These are phyloP conservation scores for Eristalis intricaria DNA, from an alignment of 2,888 invertebrate species.

Conservation along the genomic window DNA sequence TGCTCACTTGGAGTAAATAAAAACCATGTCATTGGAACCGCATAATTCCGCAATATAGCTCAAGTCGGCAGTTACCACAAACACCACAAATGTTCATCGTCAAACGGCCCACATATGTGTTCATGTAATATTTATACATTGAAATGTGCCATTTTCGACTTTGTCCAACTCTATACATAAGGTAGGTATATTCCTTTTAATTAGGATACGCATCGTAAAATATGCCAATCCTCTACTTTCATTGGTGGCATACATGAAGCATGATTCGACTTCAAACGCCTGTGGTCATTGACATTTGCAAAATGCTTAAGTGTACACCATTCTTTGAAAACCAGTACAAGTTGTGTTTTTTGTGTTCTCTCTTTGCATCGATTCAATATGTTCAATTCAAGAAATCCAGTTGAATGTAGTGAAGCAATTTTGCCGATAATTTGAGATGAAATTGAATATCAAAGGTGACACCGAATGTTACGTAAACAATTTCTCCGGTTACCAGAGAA, in stretches of 20 bases:
- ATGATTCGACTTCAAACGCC: neutral
- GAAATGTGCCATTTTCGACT: no score
- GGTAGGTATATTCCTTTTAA: neutral
- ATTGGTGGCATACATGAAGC: neutral
- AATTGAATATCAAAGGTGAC: slow-evolving; percentile 34
- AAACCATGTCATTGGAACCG: no score
- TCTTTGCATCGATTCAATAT: neutral
- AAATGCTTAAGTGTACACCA: neutral
- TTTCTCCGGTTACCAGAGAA: slow-evolving; percentile 53
- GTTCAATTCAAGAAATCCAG: neutral
- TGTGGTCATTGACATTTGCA: neutral
- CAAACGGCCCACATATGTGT: no score
- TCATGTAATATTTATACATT: no score
- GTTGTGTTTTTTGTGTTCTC: neutral
- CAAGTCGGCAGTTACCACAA: no score
- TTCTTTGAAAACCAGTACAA: neutral
- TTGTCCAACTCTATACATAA: no score
- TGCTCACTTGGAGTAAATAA: no score
- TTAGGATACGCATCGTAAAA: neutral
- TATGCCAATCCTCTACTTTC: neutral
- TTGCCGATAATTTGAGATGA: slow-evolving; percentile 2
- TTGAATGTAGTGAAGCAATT: neutral
- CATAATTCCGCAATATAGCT: no score
- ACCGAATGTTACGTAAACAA: slow-evolving; percentile 53
- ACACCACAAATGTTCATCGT: no score